Percentiles rank a stretch among this genome's conserved stretches.
Conservation (phyloP, 2,113 vertebrate species). For the Rhinoderma darwinii region DNA sequence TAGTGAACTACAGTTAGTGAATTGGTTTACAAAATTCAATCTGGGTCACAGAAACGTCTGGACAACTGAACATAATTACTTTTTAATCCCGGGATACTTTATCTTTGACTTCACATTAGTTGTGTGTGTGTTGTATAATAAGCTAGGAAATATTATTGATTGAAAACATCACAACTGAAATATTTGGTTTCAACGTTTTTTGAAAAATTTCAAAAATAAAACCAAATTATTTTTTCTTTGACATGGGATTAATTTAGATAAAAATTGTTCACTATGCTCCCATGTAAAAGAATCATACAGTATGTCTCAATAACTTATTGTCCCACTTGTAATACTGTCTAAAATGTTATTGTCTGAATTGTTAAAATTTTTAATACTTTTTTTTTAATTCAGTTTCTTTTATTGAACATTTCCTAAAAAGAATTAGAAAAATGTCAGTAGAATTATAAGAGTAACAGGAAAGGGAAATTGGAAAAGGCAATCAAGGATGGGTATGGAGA, state of each 20-base stretch:
- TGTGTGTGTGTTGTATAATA: not conserved
- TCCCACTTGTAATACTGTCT: not conserved
- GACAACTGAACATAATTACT: not conserved
- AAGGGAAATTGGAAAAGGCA: too few species aligned
- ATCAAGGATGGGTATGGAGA: too few species aligned
- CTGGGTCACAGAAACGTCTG: not conserved
- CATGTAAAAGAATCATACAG: not conserved
- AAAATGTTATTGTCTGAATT: not conserved
- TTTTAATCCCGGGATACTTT: conserved; percentile 3
- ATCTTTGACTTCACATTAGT: not conserved
- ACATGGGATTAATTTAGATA: too few species aligned
- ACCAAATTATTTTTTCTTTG: not conserved
- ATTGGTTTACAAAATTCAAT: not conserved
- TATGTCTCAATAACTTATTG: not conserved
- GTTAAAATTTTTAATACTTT: not conserved
- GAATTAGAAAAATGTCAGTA: not conserved
- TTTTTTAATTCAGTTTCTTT: too few species aligned
- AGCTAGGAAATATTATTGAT: not conserved
- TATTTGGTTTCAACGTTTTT: not conserved
- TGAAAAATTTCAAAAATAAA: not conserved
- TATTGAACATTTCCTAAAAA: too few species aligned
- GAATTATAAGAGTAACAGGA: not conserved
- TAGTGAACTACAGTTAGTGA: not conserved
- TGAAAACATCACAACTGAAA: not conserved
- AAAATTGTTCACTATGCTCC: too few species aligned